These are phyloP conservation scores for Synergus laeviventris DNA, from an alignment of 2,888 invertebrate genomes.

Conservation along the genomic window DNA sequence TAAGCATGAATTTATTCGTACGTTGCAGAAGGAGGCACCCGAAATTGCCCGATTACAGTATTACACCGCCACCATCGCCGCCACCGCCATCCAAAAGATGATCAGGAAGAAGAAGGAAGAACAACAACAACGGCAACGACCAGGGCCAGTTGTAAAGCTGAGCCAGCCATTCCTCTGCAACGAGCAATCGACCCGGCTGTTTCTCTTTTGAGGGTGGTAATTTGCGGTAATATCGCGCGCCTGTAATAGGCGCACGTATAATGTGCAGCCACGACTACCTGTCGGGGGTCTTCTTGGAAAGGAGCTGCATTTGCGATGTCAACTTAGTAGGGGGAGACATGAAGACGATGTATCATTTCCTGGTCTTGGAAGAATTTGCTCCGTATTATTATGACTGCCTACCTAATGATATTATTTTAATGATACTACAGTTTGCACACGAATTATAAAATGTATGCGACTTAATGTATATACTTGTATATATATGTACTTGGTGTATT, in stretches of 20 bases:
- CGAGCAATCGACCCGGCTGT: constrained; percentile 64
- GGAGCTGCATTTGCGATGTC: constrained; percentile 18
- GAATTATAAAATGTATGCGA: background rate
- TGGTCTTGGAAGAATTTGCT: constrained; percentile 23
- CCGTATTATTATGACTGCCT: constrained; percentile 5
- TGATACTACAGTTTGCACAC: background rate
- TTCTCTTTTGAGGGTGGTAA: constrained; percentile 72
- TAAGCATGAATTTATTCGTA: constrained; percentile 74
- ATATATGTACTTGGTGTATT: too few species aligned
- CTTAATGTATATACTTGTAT: too few species aligned
- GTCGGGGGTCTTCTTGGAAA: constrained; percentile 58
- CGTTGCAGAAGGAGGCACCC: constrained; percentile 54
- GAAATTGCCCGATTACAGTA: constrained; percentile 74
- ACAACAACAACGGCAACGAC: constrained; percentile 42
- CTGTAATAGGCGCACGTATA: constrained; percentile 64
- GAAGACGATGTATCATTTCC: constrained; percentile 33
- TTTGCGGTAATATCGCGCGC: constrained; percentile 75
- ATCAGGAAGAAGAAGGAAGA: constrained; percentile 36
- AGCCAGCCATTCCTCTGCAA: constrained; percentile 63
- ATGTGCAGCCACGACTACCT: constrained; percentile 54
- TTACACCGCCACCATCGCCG: constrained; percentile 62
- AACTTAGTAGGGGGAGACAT: background rate
- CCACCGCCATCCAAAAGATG: constrained; percentile 45
- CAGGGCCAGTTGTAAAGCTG: constrained; percentile 64
- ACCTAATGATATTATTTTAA: too few species aligned